Evolutionary conservation across 1,140 invertebrate genomes (phyloP).

Genomic region (Dreissena rostriformis): DNA sequence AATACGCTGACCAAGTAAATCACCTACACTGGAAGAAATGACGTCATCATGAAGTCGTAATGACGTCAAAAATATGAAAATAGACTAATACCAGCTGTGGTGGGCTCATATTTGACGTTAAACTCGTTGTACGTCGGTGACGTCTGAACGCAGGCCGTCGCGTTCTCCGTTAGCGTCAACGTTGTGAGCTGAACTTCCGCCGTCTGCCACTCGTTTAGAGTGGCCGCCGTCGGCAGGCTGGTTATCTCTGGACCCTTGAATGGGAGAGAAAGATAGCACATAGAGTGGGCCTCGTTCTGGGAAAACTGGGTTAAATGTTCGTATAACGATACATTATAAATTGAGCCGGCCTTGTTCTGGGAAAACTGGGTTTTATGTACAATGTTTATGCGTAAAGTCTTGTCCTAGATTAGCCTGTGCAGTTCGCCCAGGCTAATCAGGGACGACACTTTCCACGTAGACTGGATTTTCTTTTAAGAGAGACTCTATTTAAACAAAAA

Average conservation of each 20-base stretch:
- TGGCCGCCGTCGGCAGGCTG: neutral
- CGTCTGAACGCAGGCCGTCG: conserved; percentile 7
- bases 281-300: too few species aligned
- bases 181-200: neutral
- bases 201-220: conserved; percentile 16
- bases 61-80: neutral
- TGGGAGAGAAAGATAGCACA: neutral
- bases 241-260: conserved; percentile 47
- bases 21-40: conserved; percentile 24
- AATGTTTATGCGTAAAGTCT: too few species aligned
- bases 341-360: too few species aligned
- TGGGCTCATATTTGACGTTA: conserved; percentile 14
- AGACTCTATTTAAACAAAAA: too few species aligned
- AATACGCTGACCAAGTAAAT: conserved; percentile 22
- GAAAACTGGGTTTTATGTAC: too few species aligned
- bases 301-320: too few species aligned
- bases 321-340: too few species aligned
- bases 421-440: too few species aligned
- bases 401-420: too few species aligned
- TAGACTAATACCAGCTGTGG: conserved; percentile 17
- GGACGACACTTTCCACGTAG: too few species aligned
- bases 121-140: conserved; percentile 1
- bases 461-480: too few species aligned
- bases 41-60: neutral
- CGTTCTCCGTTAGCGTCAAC: conserved; percentile 25